Conservation (phyloP, 2,113 vertebrate species). For the Notarius quadriscutis region DNA sequence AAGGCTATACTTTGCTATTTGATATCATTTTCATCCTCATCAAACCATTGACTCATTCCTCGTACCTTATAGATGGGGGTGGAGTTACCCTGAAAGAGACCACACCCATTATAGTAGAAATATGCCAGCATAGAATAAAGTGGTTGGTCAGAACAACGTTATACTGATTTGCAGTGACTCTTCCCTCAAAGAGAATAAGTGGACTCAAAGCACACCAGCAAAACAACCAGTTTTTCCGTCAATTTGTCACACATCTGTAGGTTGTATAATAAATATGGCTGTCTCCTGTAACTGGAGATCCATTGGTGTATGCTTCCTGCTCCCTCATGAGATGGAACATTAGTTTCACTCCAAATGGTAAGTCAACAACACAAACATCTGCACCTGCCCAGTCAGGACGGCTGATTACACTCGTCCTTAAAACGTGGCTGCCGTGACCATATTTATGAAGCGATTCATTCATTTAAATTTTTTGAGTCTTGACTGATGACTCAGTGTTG, state of each 20-base stretch:
- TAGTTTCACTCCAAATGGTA: constrained; percentile 11
- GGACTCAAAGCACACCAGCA: neutral
- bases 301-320: neutral
- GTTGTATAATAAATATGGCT: neutral
- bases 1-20: neutral
- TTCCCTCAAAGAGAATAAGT: neutral
- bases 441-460: neutral
- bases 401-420: neutral
- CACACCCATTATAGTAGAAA: neutral
- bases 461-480: neutral
- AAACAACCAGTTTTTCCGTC: neutral
- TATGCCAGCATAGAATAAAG: neutral
- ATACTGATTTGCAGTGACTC: neutral
- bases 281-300: neutral
- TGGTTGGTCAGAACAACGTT: neutral
- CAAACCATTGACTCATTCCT: too few relatives aligned
- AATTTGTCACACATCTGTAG: neutral
- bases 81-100: neutral
- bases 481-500: neutral
- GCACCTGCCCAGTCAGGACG: constrained; percentile 2
- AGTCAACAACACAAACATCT: neutral
- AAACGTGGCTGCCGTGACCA: neutral
- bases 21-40: neutral
- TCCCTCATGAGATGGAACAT: constrained; percentile 35
- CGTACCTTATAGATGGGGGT: neutral